Evolutionary conservation across 1,140 invertebrate genomes (phyloP).

Genomic region (Sogatella furcifera): DNA sequence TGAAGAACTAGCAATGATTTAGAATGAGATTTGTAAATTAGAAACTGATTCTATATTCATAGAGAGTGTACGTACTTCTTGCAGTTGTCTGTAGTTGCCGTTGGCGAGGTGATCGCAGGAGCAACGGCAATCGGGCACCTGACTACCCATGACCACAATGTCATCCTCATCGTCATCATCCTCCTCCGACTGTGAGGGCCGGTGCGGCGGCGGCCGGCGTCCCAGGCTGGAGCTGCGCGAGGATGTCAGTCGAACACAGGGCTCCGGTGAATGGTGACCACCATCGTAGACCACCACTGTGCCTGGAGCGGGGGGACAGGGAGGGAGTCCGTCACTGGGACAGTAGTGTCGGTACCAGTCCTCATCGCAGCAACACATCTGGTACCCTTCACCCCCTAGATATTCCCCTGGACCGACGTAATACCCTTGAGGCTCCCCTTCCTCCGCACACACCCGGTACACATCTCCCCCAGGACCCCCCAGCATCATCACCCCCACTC

Average conservation of each 20-base stretch:
- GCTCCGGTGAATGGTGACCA: not conserved
- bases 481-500: not conserved
- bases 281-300: not conserved
- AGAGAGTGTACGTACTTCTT: constrained; percentile 10
- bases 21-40: too few relatives aligned
- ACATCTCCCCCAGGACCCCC: not conserved
- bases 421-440: not conserved
- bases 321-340: constrained; percentile 1
- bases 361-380: constrained; percentile 11
- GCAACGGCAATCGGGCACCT: constrained; percentile 5
- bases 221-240: not conserved
- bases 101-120: constrained; percentile 13
- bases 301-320: constrained; percentile 6
- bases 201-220: not conserved
- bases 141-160: constrained; percentile 3
- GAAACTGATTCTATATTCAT: too few relatives aligned
- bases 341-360: constrained; percentile 9
- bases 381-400: not conserved
- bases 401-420: not conserved
- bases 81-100: constrained; percentile 11
- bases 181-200: not conserved
- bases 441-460: not conserved
- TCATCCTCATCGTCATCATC: constrained; percentile 10
- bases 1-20: too few relatives aligned
- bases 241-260: too few relatives aligned